Evolutionary conservation across 2,113 vertebrate genomes (phyloP).

Genomic region (Chamaetylas fuelleborni): DNA sequence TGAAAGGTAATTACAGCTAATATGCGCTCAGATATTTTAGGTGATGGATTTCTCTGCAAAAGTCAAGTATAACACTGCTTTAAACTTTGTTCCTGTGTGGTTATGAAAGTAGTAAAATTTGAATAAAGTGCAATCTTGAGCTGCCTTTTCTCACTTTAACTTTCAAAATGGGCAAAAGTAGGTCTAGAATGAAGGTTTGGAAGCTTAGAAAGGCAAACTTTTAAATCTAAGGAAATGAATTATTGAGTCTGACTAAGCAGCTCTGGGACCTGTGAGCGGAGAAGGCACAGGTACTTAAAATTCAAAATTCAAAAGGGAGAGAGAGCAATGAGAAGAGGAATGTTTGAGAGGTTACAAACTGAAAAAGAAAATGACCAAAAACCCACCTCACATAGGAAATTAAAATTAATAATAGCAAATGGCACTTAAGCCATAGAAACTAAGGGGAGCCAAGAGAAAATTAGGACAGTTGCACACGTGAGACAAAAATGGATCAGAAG

Average conservation of each 20-base stretch:
- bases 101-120: background rate
- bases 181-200: background rate
- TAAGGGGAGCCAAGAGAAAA: background rate
- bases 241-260: slow-evolving; percentile 44
- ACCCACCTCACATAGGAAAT: background rate
- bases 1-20: background rate
- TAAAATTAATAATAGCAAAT: background rate
- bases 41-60: background rate
- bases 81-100: background rate
- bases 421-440: background rate
- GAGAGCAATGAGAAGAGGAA: background rate
- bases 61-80: background rate
- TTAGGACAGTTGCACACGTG: background rate
- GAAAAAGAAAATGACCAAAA: background rate
- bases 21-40: background rate
- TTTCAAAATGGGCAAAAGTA: slow-evolving; percentile 25
- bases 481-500: background rate
- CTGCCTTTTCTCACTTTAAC: background rate
- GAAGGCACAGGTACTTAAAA: slow-evolving; percentile 13
- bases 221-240: slow-evolving; percentile 44
- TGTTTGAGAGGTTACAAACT: background rate
- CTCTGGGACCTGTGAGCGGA: background rate
- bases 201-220: slow-evolving; percentile 25
- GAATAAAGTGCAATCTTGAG: background rate
- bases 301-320: slow-evolving; percentile 34